Percentiles rank a stretch among this genome's conserved stretches.
Conservation (phyloP, 2,797 vertebrate species). For the Cichlasoma orientale region DNA sequence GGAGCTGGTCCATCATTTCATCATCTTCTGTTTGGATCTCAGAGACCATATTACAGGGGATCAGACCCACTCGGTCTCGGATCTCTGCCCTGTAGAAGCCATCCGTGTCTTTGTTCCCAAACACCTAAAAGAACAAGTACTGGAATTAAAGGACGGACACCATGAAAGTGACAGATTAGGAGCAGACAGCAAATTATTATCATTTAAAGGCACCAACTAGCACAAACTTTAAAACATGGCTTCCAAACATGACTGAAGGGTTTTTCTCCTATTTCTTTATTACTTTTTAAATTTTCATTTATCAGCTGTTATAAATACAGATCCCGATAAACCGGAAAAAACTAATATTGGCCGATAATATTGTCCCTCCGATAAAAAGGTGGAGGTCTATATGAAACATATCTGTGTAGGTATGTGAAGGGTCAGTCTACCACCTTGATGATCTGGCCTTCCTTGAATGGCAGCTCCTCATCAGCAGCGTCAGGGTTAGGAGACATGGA, state of each 20-base stretch:
- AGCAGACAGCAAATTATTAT: neutral
- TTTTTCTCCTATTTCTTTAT: neutral
- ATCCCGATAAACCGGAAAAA: neutral
- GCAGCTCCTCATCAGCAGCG: slow-evolving; percentile 94
- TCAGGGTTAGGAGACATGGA: slow-evolving; percentile 99
- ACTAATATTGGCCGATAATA: neutral
- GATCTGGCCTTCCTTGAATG: slow-evolving; percentile 97
- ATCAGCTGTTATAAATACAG: neutral
- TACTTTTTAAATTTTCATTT: neutral
- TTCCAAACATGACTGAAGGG: neutral
- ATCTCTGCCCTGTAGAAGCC: slow-evolving; percentile 96
- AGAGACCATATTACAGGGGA: slow-evolving; percentile 99
- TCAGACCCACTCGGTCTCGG: slow-evolving; percentile 88
- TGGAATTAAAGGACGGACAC: neutral
- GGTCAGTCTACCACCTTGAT: slow-evolving; percentile 86
- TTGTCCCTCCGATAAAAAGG: neutral
- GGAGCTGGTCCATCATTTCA: slow-evolving; percentile 95
- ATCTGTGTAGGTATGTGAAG: neutral
- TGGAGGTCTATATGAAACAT: neutral
- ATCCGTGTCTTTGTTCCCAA: slow-evolving; percentile 94
- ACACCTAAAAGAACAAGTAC: slow-evolving; percentile 82
- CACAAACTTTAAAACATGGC: no score
- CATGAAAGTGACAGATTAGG: neutral
- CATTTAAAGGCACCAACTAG: no score
- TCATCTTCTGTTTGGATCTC: slow-evolving; percentile 96